Base-by-base conservation (phyloP, 2,888 invertebrate species). In the Amphipyra berbera region DNA sequence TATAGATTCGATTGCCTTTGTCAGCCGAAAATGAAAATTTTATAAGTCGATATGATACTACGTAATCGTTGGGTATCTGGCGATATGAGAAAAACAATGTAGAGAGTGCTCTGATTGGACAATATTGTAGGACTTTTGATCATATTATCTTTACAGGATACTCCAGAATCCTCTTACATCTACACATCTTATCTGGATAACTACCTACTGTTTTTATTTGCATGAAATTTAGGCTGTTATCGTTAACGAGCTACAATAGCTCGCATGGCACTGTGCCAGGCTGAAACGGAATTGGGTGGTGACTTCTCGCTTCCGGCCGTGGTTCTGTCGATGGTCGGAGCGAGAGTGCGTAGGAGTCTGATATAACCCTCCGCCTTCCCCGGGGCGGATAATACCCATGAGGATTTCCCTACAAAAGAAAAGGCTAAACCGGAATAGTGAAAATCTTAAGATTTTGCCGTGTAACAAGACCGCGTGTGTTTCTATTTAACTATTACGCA, bases 221-320 rank as follows among this genome's bases (percentile, higher is more conserved):
- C 27, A 21, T 42, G 2, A 52, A 50, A 61, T 67, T 61, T 45
- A 55, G 50, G 44, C 45, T 46, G 38, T 10, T 40, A 12, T 40
- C 45, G 58, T n/a, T 61, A 61, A 49, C 38, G 47, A 72, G 44
- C 52, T 37, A 15, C 50, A 40, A 49, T 33, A 45, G 42, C 46
- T 59, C 14, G 48, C 27, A 27, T 68, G 69, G 69, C 74, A 54
- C 15, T 30, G 40, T 62, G 74, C 74, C 69, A 73, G 44, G n/a
- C 13, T 37, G 35, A 57, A 50, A 10, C 41, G 21, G 42, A 38
- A 30, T 45, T 21, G 21, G 21, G 21, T 21, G 21, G 21, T 21
- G 21, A 21, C 21, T 3, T 21, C 21, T 21, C 21, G 3, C 21
- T 21, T 21, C 21, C 21, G 21, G 21, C 21, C 21, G 3, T 21